A percentile compares a stretch with the other conserved stretches of the same genome.
These are phyloP conservation scores for Ostrea edulis DNA, from an alignment of 1,140 invertebrate genomes.

Conservation along the genomic window DNA sequence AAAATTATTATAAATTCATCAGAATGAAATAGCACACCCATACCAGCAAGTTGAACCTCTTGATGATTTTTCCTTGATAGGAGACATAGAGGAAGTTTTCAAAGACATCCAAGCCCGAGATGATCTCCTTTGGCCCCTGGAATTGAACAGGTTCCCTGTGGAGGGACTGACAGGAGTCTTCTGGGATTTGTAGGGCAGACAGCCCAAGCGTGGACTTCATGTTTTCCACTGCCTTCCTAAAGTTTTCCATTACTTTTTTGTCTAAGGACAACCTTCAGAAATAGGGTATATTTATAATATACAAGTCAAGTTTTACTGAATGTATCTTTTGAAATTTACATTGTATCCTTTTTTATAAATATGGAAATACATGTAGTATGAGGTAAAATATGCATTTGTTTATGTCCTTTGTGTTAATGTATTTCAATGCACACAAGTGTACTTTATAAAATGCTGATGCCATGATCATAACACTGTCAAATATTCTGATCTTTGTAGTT, in stretches of 20 bases:
- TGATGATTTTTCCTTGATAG: conserved; percentile 53
- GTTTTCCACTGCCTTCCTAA: conserved; percentile 18
- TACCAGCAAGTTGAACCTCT: conserved; percentile 59
- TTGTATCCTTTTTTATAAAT: background rate
- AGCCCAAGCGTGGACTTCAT: conserved; percentile 8
- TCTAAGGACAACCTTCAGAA: background rate
- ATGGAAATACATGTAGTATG: background rate
- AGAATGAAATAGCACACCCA: background rate
- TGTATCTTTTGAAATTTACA: background rate
- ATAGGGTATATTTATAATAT: background rate
- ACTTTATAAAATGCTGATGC: too few species aligned
- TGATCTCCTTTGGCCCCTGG: conserved; percentile 50
- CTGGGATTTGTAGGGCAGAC: background rate
- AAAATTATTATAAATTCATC: background rate
- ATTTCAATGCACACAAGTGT: too few species aligned
- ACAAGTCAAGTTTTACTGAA: background rate
- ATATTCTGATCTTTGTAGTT: too few species aligned
- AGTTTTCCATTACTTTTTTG: conserved; percentile 17
- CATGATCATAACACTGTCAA: too few species aligned
- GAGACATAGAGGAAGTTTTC: conserved; percentile 58
- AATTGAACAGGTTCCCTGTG: conserved; percentile 1
- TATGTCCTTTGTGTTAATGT: too few species aligned
- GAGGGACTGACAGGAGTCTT: background rate
- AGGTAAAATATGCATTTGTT: background rate
- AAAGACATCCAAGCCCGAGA: conserved; percentile 55